Evolutionary conservation across 2,888 invertebrate genomes (phyloP), one percentile per base, ranked within the genome.

Genomic region (Eupithecia subfuscata): DNA sequence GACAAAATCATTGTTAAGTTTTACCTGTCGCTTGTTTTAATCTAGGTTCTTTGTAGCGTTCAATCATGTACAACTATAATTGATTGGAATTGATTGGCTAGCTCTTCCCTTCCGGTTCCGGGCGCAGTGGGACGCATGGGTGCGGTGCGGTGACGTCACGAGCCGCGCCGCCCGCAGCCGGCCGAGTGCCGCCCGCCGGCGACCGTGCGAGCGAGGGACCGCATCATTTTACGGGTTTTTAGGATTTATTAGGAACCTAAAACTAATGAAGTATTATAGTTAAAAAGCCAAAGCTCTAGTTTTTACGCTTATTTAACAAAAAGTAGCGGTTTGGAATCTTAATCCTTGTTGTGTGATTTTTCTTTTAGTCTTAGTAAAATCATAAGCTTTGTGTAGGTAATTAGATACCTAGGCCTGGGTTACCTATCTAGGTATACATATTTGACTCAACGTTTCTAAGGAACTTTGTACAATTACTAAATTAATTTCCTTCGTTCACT

Each of bases 121-220:
- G 72, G 52, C 37, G 22, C 56, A 77, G 67, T 67, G 75, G 71
- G 75, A 63, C 74, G 77, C 73, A 68, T 56, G 56, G 78, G 73
- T 68, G 74, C 73, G 76, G 77, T 69, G 69, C 72, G 72, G 70
- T 80, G 80, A 78, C 79, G 79, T 80, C 80, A 79, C 73, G 69
- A n/a, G 22, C 4, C 52, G 52, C 7, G 18, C 7, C 48, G 18
- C 52, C 18, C 48, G 18, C 18, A 18, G 52, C 48, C 48, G 12
- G 8, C 8, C 52, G n/a, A n/a, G n/a, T n/a, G 18, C 7, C 48
- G 18, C 52, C 18, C 48, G 18, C 18, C 7, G 52, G 18, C 48
- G 18, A 4, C 52, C 52, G 52, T 22, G 22, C 52, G 52, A n/a
- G 71, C 40, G 56, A 60, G 69, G 73, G 69, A 67, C 64, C 63